Base-by-base conservation (phyloP, 1,140 invertebrate genomes). In the Berghia stephanieae region DNA sequence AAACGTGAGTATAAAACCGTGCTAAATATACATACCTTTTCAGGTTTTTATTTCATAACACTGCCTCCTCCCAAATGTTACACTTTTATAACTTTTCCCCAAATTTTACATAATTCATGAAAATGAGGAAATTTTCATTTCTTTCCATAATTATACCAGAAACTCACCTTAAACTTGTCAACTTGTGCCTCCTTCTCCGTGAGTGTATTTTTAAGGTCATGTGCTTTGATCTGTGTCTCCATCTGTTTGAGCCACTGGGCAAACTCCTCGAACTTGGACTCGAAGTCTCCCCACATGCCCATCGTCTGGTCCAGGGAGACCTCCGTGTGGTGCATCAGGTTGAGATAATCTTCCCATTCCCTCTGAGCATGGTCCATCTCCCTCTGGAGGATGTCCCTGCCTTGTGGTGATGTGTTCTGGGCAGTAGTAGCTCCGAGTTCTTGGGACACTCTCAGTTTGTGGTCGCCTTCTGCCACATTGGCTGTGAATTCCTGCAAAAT, bases 271-370 rank as follows among this genome's bases (percentile, higher is more conserved):
- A 96, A 90, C 44, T 93, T 92, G 49, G 91, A 90, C 86, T 98
- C 96, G 90, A 97, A 98, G 75, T 95, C 93, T 78, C 93, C 91
- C 96, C 97, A 98, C 87, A 95, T 94, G 60, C 93, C 91, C 18
- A 96, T 86, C 0, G 94, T 93, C 80, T 92, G 91, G 82, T 94
- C 92, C 55, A 96, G 92, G 80, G 89, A 89, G 8, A 84, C 80
- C 72, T 91, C 86, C 31, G 87, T 85, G 46, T 88, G 86, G 42
- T 83, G 83, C 74, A 87, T 80, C 21, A 83, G 77, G 31, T 83
- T 81, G 8, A 83, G 75, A 75, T 87, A 92, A 91, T 69, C 90
- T 87, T 88, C 93, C 92, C 84, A 96, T 84, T 89, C 86, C 60
- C 88, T 85, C 69, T 88, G 82, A 13, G 89, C 57, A 72, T 93